Percentiles rank a stretch among this genome's conserved stretches.
These are phyloP conservation scores for Rhabdophis nuchalis DNA, from an alignment of 2,797 vertebrate species.

Conservation along the genomic window DNA sequence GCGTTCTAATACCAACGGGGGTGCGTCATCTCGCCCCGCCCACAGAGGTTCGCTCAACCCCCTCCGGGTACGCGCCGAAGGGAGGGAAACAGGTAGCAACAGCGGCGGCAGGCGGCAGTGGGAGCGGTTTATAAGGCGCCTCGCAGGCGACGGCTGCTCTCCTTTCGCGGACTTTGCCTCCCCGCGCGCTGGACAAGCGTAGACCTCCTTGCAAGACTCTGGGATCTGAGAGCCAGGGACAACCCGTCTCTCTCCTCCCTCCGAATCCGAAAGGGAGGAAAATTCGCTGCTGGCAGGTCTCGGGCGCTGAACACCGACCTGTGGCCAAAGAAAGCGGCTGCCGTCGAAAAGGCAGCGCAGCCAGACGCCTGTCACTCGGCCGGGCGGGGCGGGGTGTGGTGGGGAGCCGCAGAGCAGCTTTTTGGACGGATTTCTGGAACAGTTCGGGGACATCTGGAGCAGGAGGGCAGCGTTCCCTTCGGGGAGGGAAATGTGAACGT, in stretches of 20 bases:
- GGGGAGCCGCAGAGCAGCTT: not conserved
- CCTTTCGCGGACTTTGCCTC: not conserved
- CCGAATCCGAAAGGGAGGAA: not conserved
- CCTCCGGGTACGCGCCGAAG: not conserved
- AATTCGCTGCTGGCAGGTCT: not conserved
- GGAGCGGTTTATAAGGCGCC: not conserved
- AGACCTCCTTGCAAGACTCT: not conserved
- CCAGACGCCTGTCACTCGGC: not conserved
- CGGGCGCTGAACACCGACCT: not conserved
- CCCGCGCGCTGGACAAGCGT: not conserved
- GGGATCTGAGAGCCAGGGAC: not conserved
- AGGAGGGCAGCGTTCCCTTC: not conserved
- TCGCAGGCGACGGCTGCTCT: not conserved
- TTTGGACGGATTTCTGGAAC: not conserved
- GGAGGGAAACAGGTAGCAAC: not conserved
- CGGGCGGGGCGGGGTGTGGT: not conserved
- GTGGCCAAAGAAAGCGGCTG: not conserved
- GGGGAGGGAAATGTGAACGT: not conserved
- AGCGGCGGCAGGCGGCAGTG: not conserved
- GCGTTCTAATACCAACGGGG: constrained; percentile 58
- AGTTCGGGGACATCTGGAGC: not conserved
- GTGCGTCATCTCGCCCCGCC: constrained; percentile 66
- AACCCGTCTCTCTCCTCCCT: not conserved
- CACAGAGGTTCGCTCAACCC: not conserved
- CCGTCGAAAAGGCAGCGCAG: not conserved